These are phyloP conservation scores for Pocillopora damicornis DNA, from an alignment of 64 coral and sea anemone genomes.

Conservation along the genomic window DNA sequence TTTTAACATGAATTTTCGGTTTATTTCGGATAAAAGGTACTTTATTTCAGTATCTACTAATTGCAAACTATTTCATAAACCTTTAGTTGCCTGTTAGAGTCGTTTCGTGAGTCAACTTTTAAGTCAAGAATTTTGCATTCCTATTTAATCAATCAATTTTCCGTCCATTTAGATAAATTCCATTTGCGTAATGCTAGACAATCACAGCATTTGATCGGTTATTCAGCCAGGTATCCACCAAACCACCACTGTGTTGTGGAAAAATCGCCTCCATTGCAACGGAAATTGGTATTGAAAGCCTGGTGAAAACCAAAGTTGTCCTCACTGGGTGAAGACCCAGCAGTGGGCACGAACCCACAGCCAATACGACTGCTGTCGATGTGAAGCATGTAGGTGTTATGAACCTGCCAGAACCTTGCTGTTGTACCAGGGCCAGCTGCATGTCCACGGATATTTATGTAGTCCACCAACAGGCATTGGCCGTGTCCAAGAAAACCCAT, in stretches of 20 bases:
- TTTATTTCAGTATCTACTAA: no score
- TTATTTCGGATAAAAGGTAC: no score
- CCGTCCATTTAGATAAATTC: no score
- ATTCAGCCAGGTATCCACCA: slow-evolving; percentile 10
- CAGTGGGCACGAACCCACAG: background rate
- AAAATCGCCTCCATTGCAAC: background rate
- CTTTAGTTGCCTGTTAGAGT: no score
- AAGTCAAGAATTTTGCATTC: no score
- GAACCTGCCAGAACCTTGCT: slow-evolving; percentile 1
- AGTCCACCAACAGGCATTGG: background rate
- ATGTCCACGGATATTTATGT: slow-evolving; percentile 16
- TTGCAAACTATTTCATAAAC: no score
- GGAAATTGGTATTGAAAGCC: background rate
- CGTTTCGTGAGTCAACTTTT: no score
- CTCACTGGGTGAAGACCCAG: background rate
- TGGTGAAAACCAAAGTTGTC: slow-evolving; percentile 30
- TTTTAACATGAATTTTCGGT: no score
- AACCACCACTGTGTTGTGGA: slow-evolving; percentile 38
- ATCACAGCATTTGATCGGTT: background rate
- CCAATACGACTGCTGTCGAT: slow-evolving; percentile 5
- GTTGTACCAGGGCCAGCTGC: background rate
- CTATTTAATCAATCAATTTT: no score
- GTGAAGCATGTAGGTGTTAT: background rate
- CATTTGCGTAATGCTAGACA: background rate
- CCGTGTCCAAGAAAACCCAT: background rate